Evolutionary conservation across 2,888 invertebrate genomes (phyloP).

Genomic region (Leptothorax acervorum): DNA sequence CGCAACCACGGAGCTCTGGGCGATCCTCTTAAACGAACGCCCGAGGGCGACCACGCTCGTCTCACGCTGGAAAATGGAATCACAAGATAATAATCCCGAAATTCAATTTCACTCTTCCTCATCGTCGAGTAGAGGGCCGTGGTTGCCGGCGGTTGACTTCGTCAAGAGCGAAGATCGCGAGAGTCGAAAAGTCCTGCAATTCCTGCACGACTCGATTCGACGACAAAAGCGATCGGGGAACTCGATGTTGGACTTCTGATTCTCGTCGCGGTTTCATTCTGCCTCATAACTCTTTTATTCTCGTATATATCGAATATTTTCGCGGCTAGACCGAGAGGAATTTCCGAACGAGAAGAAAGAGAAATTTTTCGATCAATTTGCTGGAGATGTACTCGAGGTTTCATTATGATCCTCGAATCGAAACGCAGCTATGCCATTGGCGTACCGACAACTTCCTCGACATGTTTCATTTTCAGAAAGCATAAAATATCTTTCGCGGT

Average conservation of each 20-base stretch:
- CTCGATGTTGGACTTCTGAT: neutral
- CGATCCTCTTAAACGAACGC: constrained; percentile 47
- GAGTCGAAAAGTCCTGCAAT: neutral
- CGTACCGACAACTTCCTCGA: neutral
- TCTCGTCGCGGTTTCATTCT: neutral
- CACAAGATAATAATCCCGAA: constrained; percentile 60
- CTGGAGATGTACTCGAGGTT: neutral
- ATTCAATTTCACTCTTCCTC: constrained; percentile 49
- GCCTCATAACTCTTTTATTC: constrained; percentile 9
- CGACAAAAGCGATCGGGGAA: neutral
- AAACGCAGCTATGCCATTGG: neutral
- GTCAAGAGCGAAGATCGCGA: constrained; percentile 12
- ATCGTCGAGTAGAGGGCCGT: constrained; percentile 8
- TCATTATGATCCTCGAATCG: neutral
- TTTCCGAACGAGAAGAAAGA: neutral
- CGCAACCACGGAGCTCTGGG: neutral
- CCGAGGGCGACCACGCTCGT: constrained; percentile 32
- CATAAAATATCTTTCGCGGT: constrained; percentile 11
- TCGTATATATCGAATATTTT: constrained; percentile 2
- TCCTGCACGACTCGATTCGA: neutral
- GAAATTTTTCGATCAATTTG: constrained; percentile 19
- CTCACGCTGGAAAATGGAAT: constrained; percentile 56
- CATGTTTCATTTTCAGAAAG: constrained; percentile 26
- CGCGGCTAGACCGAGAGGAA: neutral
- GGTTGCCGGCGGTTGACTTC: constrained; percentile 23